Percentiles rank a stretch among this genome's conserved stretches.
Conservation (phyloP, 2,888 invertebrate genomes). For the Mythimna vitellina region DNA sequence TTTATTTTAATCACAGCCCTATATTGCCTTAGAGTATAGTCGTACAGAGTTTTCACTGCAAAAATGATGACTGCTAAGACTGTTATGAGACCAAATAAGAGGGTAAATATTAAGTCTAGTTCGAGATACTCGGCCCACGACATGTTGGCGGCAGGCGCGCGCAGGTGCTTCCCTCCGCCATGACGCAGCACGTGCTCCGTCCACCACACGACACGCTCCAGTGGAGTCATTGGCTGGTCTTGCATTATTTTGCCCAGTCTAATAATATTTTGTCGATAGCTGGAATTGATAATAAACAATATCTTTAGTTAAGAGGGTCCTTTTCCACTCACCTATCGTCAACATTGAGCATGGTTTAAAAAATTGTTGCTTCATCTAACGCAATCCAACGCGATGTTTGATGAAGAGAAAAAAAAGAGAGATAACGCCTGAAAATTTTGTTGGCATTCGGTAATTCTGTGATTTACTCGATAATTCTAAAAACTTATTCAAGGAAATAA, state of each 20-base stretch:
- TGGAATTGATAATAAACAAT: conserved; percentile 5
- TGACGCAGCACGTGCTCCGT: conserved; percentile 73
- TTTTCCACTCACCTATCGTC: too few species aligned
- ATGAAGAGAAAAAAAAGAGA: too few species aligned
- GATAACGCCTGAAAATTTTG: too few species aligned
- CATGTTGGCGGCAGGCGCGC: conserved; percentile 43
- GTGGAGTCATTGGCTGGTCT: conserved; percentile 28
- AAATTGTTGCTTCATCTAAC: too few species aligned
- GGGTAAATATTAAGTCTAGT: conserved; percentile 18
- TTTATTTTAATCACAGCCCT: conserved; percentile 17
- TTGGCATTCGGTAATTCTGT: too few species aligned
- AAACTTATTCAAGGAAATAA: too few species aligned
- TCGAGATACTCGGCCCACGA: conserved; percentile 38
- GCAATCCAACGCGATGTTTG: too few species aligned
- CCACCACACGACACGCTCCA: conserved; percentile 84
- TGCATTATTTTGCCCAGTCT: conserved; percentile 25
- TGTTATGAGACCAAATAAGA: conserved; percentile 5
- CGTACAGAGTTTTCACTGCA: conserved; percentile 3
- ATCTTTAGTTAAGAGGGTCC: too few species aligned
- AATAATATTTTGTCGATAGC: conserved; percentile 21
- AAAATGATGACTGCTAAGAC: neutral
- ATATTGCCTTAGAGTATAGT: neutral
- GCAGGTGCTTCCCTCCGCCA: conserved; percentile 53
- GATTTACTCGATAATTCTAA: too few species aligned
- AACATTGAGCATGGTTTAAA: too few species aligned